A percentile compares a stretch with the other conserved stretches of the same genome.
Conservation (phyloP, 2,113 vertebrate species). For the Mobula hypostoma region DNA sequence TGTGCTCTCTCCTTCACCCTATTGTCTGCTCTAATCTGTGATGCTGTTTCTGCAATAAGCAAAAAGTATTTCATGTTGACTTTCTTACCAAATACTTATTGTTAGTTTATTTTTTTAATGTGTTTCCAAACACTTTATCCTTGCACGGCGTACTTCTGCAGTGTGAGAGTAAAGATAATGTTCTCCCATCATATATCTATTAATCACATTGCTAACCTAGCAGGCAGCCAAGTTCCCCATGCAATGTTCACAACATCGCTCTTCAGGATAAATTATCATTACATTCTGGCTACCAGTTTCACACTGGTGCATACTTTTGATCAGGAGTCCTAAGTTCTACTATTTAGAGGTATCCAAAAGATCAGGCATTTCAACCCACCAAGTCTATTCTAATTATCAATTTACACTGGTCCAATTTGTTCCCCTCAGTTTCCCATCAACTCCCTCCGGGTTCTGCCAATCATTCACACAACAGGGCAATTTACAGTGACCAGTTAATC, state of each 20-base stretch:
- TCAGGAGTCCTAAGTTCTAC: background rate
- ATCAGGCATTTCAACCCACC: too few species aligned
- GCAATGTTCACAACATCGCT: background rate
- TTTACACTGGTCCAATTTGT: too few species aligned
- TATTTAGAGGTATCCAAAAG: background rate
- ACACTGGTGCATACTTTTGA: background rate
- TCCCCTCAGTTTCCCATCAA: too few species aligned
- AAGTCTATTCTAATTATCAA: too few species aligned
- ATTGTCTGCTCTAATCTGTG: background rate
- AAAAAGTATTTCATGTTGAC: background rate
- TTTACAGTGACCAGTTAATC: too few species aligned
- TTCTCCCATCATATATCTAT: background rate
- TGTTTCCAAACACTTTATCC: background rate
- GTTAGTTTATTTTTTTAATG: background rate
- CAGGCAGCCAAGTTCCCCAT: background rate
- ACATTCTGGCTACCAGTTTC: background rate
- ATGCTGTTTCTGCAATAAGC: background rate
- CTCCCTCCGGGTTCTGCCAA: too few species aligned
- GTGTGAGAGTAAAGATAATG: background rate
- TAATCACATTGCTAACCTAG: background rate
- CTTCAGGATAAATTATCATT: background rate
- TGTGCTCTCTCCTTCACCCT: background rate
- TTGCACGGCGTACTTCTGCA: background rate
- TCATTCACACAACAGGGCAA: too few species aligned
- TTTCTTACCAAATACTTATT: background rate